These are phyloP conservation scores for Andrena cerasifolii DNA, from an alignment of 1,140 invertebrate genomes.

Conservation along the genomic window DNA sequence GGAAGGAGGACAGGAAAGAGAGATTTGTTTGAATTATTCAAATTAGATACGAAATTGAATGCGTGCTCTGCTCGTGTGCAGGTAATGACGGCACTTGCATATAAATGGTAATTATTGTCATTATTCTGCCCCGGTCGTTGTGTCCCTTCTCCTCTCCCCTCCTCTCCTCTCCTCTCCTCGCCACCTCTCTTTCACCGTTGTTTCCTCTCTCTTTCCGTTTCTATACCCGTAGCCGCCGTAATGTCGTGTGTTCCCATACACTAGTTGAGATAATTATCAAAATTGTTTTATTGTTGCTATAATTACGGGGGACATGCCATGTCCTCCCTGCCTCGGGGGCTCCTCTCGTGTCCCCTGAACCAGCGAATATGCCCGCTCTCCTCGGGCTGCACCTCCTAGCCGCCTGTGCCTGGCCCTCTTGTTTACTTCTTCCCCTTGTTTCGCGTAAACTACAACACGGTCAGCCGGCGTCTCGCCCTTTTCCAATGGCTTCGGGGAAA, in stretches of 20 bases:
- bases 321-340: constrained; percentile 36
- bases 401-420: constrained; percentile 21
- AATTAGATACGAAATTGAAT: constrained; percentile 83
- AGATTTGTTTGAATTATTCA: constrained; percentile 83
- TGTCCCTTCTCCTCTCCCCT: constrained; percentile 62
- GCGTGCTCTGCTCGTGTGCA: constrained; percentile 82
- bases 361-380: constrained; percentile 39
- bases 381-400: constrained; percentile 27
- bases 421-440: constrained; percentile 50
- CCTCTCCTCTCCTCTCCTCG: constrained; percentile 30
- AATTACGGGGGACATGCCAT: constrained; percentile 81
- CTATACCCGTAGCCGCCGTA: constrained; percentile 69
- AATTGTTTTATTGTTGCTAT: constrained; percentile 83
- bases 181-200: constrained; percentile 22
- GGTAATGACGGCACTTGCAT: constrained; percentile 83
- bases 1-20: constrained; percentile 81
- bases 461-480: constrained; percentile 60
- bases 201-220: constrained; percentile 51
- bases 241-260: constrained; percentile 81
- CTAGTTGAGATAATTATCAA: constrained; percentile 82
- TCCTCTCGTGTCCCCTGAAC: constrained; percentile 15
- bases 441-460: constrained; percentile 47
- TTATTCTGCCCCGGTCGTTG: constrained; percentile 80
- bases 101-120: constrained; percentile 83
- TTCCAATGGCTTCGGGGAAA: constrained; percentile 65